Base-by-base conservation (phyloP, 1,140 invertebrate genomes). In the Calephelis nemesis region DNA sequence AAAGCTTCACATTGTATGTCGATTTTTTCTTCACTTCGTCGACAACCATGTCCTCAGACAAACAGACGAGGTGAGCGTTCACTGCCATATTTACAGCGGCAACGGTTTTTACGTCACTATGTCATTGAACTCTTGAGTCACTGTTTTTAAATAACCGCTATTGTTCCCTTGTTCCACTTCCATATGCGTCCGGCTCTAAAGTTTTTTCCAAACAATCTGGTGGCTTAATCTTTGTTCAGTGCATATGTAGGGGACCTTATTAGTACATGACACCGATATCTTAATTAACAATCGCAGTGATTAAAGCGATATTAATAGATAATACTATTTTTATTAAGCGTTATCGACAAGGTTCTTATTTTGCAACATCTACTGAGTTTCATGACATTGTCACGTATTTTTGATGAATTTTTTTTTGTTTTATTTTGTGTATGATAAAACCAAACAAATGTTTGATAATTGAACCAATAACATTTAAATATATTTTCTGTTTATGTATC, bases 21-120 rank as follows among this genome's bases (percentile, higher is more conserved):
- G 13, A n/a, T 65, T 68, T 60, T 13, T 15, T 73, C 49, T 63
- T 68, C 39, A 58, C 39, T 40, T 71, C 66, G 45, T 70, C 65
- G 12, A 68, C 67, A 11, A 72, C 68, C 48, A 68, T 63, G 5
- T 67, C 50, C 19, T 77, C 71, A 7, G 60, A 65, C n/a, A 69
- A 62, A 50, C 58, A 54, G 10, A 73, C 63, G 2, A 75, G 67
- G 12, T 71, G 74, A 7, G 67, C 69, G 42, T 72, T 67, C 50
- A 70, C 68, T 47, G 72, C 70, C 76, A 77, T 77, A 47, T 67
- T 71, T 63, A 54, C 12, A 54, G 30, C 13, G 13, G 13, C 47
- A 64, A 30, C 63, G 48, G 42, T 1, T 49, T 60, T 7, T 8
- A 60, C 58, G 39, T 42, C 58, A 40, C 58, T 60, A 0, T 60